Percentiles rank a stretch among this genome's conserved stretches.
phyloP scores from a whole-genome alignment of 2,797 vertebrate genomes.

The Pelochelys cantorii region DNA sequence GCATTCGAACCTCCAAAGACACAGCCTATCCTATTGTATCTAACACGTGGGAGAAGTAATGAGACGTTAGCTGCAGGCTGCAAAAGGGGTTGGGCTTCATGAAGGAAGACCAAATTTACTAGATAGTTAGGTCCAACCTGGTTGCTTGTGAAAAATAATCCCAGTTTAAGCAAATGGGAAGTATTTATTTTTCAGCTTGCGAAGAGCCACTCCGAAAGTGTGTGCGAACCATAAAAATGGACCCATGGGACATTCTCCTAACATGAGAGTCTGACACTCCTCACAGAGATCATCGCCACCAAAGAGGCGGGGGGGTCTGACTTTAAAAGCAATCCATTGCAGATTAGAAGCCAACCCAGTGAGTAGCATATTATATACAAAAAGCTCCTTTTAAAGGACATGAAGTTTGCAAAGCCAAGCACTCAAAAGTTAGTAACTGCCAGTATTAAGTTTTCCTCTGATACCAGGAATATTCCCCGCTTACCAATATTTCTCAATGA shows the following conservation, averaged over 20 bases:
- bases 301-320: background rate
- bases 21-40: background rate
- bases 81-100: constrained; percentile 13
- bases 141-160: background rate
- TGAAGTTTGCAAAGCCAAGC: background rate
- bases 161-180: constrained; percentile 2
- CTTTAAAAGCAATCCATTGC: background rate
- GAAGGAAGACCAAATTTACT: background rate
- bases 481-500: background rate
- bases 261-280: background rate
- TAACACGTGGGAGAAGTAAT: constrained; percentile 13
- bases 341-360: background rate
- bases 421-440: background rate
- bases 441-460: background rate
- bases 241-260: background rate
- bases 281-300: background rate
- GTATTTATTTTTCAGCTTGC: background rate
- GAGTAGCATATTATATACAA: background rate
- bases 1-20: background rate
- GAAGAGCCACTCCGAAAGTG: background rate
- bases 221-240: background rate
- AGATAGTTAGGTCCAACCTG: background rate
- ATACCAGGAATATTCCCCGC: background rate
- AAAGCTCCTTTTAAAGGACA: background rate
- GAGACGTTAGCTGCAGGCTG: constrained; percentile 8